Base-by-base conservation (phyloP, 2,797 vertebrate genomes). In the Crocidura indochinensis region DNA sequence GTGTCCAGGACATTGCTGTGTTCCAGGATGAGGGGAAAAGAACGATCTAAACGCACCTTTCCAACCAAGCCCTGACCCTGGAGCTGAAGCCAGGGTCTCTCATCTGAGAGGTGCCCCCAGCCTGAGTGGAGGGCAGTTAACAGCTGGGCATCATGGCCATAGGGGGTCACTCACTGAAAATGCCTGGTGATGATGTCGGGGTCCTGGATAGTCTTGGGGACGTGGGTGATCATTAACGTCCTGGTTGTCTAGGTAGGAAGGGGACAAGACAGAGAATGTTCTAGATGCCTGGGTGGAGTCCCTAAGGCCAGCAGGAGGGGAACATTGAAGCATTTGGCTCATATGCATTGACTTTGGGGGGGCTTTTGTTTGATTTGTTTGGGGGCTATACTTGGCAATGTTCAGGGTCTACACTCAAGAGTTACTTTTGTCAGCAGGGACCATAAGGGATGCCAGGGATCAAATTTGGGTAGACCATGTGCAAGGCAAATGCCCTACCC, bases 131-230 rank as follows among this genome's bases (percentile, higher is more conserved):
- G n/a, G 47, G 53, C 29, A 1, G 44, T 65, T 26, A 22, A 24
- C 31, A 17, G 38, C 49, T 31, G 38, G 44, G 47, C 17, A 60
- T 8, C 24, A 64, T 22, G 62, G 26, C 62, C 62, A 22, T 64
- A 24, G 62, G 24, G 22, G 64, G 26, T 81, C 86, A 98, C 98
- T 98, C 98, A 99, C 99, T 99, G 99, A 93, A 99, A 99, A 96
- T 99, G 99, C 97, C 99, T 99, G 94, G 98, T 99, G 97, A 99
- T 98, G 94, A 99, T 98, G 87, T 98, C 98, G 5, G 99, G 98
- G 95, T 99, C 99, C 29, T 98, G 98, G 97, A 99, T 99, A 82
- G 99, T 99, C 96, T 95, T 98, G 62, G 99, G 99, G 94, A 99
- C 98, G 84, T 95, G 98, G 38, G 99, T 99, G 91, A 99, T 98